Evolutionary conservation across 2,888 invertebrate genomes (phyloP), one percentile per base, ranked within the genome.

Genomic region (Acleris laterana): DNA sequence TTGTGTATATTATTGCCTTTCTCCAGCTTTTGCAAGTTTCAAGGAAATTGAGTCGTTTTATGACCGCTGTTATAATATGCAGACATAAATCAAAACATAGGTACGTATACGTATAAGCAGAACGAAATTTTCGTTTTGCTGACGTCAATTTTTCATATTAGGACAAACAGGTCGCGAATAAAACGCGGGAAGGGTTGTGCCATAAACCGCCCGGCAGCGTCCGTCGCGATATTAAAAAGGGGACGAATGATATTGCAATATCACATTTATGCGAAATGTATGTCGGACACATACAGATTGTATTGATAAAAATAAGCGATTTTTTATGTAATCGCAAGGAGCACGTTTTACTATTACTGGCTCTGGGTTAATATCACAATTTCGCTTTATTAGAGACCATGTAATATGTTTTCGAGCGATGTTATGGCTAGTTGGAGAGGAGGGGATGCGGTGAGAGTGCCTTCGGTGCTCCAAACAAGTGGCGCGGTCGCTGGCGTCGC

Each of bases 241-340:
- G 92, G 92, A 89, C 91, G 87, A 87, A 88, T 89, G 92, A 89
- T 91, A 92, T 93, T 93, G 92, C 92, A 90, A 92, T 92, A 91
- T 93, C 92, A 92, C 93, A 91, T 93, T 92, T 92, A 92, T 93
- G 90, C 88, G 91, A 91, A 92, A 91, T 92, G 92, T 91, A 91
- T 90, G 81, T 66, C 66, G 66, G 66, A 66, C 66, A 90, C 92
- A 90, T 87, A 84, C 89, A 91, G 92, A 93, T 92, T 90, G 89
- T 90, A 91, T 93, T 93, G 93, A 93, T 92, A 92, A 93, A 91
- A 93, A 90, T 93, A 93, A 91, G 90, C 93, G 87, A 88, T 90
- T 91, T 91, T 92, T 92, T 92, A 91, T 84, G 80, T 81, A 82
- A 74, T 75, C 74, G 70, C 72, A 63, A 74, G 79, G 72, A 80